Conservation (phyloP, 2,888 invertebrate genomes). For the Polydesmus complanatus region DNA sequence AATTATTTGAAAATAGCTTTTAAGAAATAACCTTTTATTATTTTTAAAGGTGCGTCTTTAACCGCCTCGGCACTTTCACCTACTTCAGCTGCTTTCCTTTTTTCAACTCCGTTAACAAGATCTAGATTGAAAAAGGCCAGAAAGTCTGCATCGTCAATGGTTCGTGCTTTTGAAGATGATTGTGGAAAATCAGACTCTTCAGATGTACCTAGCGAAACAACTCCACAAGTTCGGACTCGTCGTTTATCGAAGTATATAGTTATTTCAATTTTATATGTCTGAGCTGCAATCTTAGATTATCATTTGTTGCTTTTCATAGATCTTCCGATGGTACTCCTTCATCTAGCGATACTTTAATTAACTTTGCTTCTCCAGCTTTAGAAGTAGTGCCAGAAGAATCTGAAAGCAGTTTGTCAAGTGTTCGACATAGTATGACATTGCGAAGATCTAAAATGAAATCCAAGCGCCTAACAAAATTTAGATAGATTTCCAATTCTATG, state of each 20-base stretch:
- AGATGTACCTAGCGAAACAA: too few relatives aligned
- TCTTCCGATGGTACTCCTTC: too few relatives aligned
- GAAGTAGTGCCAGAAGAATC: background rate
- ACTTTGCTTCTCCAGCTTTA: background rate
- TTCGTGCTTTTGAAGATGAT: too few relatives aligned
- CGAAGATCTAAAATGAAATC: background rate
- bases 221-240: too few relatives aligned
- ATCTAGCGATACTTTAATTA: background rate
- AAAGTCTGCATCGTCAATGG: too few relatives aligned
- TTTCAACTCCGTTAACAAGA: background rate
- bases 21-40: background rate
- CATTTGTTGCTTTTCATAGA: too few relatives aligned
- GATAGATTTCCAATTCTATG: too few relatives aligned
- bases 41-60: background rate
- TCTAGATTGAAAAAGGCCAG: background rate
- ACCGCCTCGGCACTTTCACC: background rate
- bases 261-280: too few relatives aligned
- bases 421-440: background rate
- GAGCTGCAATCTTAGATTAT: too few relatives aligned
- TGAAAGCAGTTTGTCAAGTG: background rate
- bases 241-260: too few relatives aligned
- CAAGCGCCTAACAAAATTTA: background rate
- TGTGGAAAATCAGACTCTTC: too few relatives aligned
- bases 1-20: too few relatives aligned
- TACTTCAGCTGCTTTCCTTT: background rate